These are phyloP conservation scores for Fissipunctia ypsillon DNA, from an alignment of 2,888 invertebrate species.

Conservation along the genomic window DNA sequence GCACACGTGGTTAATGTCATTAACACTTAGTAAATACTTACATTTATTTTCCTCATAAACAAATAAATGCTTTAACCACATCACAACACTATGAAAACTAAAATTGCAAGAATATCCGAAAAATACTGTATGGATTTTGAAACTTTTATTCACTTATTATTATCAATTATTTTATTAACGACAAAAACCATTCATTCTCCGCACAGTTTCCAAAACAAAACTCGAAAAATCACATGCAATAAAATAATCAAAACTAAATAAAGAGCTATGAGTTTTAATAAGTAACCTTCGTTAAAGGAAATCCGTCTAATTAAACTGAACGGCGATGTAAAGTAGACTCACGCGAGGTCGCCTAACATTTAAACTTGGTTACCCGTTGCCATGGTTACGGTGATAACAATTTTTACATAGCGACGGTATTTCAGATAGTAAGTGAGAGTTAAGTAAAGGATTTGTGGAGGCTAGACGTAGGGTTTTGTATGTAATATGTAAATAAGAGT, in stretches of 20 bases:
- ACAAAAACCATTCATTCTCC: neutral
- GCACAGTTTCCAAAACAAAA: neutral
- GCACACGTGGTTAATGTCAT: slow-evolving; percentile 7
- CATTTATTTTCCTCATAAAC: neutral
- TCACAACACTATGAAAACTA: neutral
- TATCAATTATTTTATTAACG: neutral
- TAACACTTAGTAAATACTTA: neutral
- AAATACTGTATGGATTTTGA: neutral
- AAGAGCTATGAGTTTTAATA: slow-evolving; percentile 50
- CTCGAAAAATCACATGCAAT: slow-evolving; percentile 25
- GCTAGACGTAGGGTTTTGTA: slow-evolving; percentile 42
- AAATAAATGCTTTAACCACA: neutral
- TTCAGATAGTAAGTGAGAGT: slow-evolving; percentile 34
- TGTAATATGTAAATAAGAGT: slow-evolving; percentile 16
- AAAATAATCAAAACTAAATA: slow-evolving; percentile 37
- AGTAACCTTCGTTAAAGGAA: slow-evolving; percentile 58
- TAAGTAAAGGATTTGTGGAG: slow-evolving; percentile 33
- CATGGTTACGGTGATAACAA: slow-evolving; percentile 65
- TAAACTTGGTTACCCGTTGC: slow-evolving; percentile 68
- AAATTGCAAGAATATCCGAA: neutral
- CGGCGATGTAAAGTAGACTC: slow-evolving; percentile 48
- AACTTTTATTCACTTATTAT: neutral
- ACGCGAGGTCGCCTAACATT: slow-evolving; percentile 65
- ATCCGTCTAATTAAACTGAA: slow-evolving; percentile 54
- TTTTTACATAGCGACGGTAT: slow-evolving; percentile 53